Evolutionary conservation across 1,140 invertebrate genomes (phyloP), one percentile per base, ranked within the genome.

Genomic region (Hyphantria cunea): DNA sequence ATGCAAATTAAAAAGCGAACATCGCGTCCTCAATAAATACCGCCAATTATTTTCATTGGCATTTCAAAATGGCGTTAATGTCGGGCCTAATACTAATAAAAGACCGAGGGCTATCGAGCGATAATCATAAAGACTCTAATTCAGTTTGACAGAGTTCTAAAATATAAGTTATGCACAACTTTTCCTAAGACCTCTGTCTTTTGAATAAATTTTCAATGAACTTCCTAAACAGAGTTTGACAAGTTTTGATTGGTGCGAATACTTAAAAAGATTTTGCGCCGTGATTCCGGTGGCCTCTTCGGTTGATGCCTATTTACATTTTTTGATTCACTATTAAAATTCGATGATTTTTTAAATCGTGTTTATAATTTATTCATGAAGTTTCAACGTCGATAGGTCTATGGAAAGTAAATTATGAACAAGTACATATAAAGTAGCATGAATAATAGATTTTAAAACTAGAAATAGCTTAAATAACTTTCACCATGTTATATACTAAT

Each of bases 121-220:
- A 62, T 70, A 66, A 71, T 70, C 66, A 67, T 83, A 79, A 79
- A 73, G 67, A 77, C 59, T 49, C 52, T 71, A 78, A 81, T 82
- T 80, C 69, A 80, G 60, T 79, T 81, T 67, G 64, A 68, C 74
- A 79, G 64, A 79, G 70, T 82, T 73, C 61, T 64, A 65, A 79
- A 66, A 76, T 61, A 71, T 58, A 82, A 85, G 80, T 83, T 83
- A 82, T 68, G 65, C 64, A 45, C 48, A 80, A 84, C 71, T 76
- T 78, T 74, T 69, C 53, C 68, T 51, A 50, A 49, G 61, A 73
- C 70, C 70, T 74, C 72, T 75, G 79, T 80, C 80, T 74, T 80
- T 82, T 83, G 76, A 82, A 77, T 82, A 82, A 84, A 80, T 76
- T 84, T 81, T 83, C 68, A 72, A 76, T 78, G 71, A 78, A 80